Base-by-base conservation (phyloP, 2,797 vertebrate species). In the Ctenochaetus hawaiiensis region DNA sequence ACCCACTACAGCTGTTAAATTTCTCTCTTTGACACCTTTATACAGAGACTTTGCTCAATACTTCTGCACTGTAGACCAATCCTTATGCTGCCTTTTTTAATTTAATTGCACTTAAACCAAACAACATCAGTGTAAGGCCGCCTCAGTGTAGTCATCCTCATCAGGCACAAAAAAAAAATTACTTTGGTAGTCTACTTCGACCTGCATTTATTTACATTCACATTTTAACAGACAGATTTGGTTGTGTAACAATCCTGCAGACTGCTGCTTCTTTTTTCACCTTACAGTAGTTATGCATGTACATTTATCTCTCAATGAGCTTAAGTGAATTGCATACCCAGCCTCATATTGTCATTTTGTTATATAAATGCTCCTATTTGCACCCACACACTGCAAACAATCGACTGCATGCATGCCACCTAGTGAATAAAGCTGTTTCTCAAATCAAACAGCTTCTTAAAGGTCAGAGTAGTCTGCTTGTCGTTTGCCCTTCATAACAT, bases 391-490 rank as follows among this genome's bases (percentile, higher is more conserved):
- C 23, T 52, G 2, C 34, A 56, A 62, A 51, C 67, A 51, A 13
- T 63, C 37, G 16, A 11, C 7, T 0, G 23, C 5, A 1, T 56
- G n/a, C 8, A 41, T 20, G 53, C 41, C 17, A 34, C 26, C 14
- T 5, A 22, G 39, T 34, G 18, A 70, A 49, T 51, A 2, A 30
- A 56, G 43, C 8, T 60, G 34, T 41, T 4, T 58, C 34, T 74
- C 51, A 51, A 26, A 70, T 58, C 49, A 57, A 26, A n/a, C 9
- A 0, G 22, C 4, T 23, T 37, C 44, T 65, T 47, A 47, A 57
- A 53, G 58, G 41, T 60, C 52, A 37, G 18, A 44, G 49, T 57
- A 22, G 44, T 4, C 37, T 80, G 51, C 45, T 71, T 64, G 18
- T n/a, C 18, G 14, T 62, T 52, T 62, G 41, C 20, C 63, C 65